Conservation (phyloP, 2,797 vertebrate species). For the Lutjanus campechanus region DNA sequence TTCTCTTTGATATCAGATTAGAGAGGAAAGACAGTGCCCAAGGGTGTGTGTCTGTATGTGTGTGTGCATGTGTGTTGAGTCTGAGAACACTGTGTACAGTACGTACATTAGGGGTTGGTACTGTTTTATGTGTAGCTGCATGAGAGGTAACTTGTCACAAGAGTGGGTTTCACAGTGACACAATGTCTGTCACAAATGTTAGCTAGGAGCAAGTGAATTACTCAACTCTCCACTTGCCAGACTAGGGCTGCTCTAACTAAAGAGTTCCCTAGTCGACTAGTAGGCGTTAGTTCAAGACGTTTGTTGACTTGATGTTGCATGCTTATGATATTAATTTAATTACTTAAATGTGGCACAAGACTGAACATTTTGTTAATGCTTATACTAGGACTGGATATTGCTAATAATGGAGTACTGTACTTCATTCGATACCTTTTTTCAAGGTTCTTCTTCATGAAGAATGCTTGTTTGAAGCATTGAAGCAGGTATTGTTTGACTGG, state of each 20-base stretch:
- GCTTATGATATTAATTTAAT: too few relatives aligned
- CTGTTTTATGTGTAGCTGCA: constrained; percentile 49
- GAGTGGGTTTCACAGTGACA: constrained; percentile 33
- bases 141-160: constrained; percentile 36
- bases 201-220: constrained; percentile 15
- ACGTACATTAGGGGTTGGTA: not conserved
- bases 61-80: constrained; percentile 36
- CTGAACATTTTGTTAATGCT: too few relatives aligned
- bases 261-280: too few relatives aligned
- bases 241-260: not conserved
- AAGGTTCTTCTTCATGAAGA: too few relatives aligned
- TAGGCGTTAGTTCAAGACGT: too few relatives aligned
- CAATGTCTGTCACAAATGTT: constrained; percentile 19
- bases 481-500: too few relatives aligned
- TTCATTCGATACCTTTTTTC: too few relatives aligned
- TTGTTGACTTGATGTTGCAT: too few relatives aligned
- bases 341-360: too few relatives aligned
- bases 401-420: too few relatives aligned
- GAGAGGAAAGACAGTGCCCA: constrained; percentile 77
- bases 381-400: too few relatives aligned
- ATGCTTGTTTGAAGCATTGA: too few relatives aligned
- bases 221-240: not conserved
- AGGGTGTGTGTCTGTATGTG: constrained; percentile 55
- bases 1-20: constrained; percentile 86
- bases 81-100: constrained; percentile 44